Base-by-base conservation (phyloP, 1,140 invertebrate species). In the Pomacea maculata region DNA sequence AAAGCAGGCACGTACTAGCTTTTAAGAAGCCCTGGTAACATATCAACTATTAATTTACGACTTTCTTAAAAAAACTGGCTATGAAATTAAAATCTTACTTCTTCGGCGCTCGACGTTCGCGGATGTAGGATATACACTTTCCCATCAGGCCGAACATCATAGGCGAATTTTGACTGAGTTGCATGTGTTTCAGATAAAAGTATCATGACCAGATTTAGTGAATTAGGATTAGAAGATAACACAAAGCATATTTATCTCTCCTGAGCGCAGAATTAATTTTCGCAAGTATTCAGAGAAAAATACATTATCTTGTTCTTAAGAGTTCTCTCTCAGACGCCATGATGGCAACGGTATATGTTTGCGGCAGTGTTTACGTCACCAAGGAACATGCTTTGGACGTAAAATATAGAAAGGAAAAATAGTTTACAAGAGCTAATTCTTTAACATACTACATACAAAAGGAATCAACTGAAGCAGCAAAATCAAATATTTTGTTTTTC, bases 61-160 rank as follows among this genome's bases (percentile, higher is more conserved):
- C 6, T 6, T 45, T 45, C 34, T 45, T 45, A 45, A 45, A 1
- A 45, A 45, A 45, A 45, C 2, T 45, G 34, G 34, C 6, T 45
- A 45, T 45, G 34, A 45, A 45, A n/a, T 72, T 34, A 57, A 54
- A 45, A 17, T 61, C 84, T 82, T 79, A 89, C 88, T 83, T 85
- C 83, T 83, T 87, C 25, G 87, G 86, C 63, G 85, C 67, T 29
- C 78, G 82, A 57, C 82, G 83, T 67, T 80, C 80, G 85, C 83
- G 87, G 72, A 86, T 82, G 72, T 84, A 85, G 14, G 87, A 87
- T 68, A 86, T 67, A 82, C 86, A 87, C 68, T 89, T 89, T 74
- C 88, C 88, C 88, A 89, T 89, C 57, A 84, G 80, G 80, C 83
- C 84, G 61, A 85, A 83, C 84, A 71, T 76, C 29, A 21, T 52